Base-by-base conservation (phyloP, 2,888 invertebrate genomes). In the Zonitis immaculata region DNA sequence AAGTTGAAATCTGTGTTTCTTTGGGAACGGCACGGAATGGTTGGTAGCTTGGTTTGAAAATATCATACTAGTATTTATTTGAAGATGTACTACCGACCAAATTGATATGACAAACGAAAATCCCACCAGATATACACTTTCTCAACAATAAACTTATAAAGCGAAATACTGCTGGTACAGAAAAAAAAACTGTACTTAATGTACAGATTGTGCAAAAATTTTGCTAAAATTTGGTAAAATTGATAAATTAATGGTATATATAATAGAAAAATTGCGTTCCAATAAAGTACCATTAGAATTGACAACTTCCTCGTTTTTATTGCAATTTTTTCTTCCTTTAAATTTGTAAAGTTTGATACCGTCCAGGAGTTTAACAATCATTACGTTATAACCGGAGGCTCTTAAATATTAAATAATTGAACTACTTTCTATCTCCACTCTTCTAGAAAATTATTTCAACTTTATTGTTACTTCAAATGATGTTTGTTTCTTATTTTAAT, bases 1-100 rank as follows among this genome's bases (percentile, higher is more conserved):
- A 60, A 64, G 64, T 63, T 61, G 60, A 66, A 70, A 69, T 70
- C 71, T 69, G 61, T 67, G 70, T 70, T 66, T 67, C 68, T 68
- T 61, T 67, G 68, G 66, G 66, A 71, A 70, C 67, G 69, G 69
- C 71, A 70, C 71, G 71, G 51, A 66, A 53, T 53, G 57, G 57
- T 63, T 51, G 5, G 12, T 12, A 52, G 58, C 56, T 63, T 51
- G 5, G 12, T 12, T 3, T 20, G 20, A 20, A 39, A n/a, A 39
- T 20, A 39, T 39, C 39, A 20, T 1, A 18, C 9, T 18, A 18
- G 49, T 42, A 52, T 58, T 49, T 56, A 50, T 57, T 56, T 25
- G 43, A 39, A 30, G 49, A 52, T 26, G 47, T 49, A 55, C 52
- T 49, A 26, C 48, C 9, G 16, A 11, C n/a, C n/a, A n/a, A n/a